A percentile compares a stretch with the other conserved stretches of the same genome.
phyloP scores from a whole-genome alignment of 2,888 invertebrate genomes.

The Axea sp. region DNA sequence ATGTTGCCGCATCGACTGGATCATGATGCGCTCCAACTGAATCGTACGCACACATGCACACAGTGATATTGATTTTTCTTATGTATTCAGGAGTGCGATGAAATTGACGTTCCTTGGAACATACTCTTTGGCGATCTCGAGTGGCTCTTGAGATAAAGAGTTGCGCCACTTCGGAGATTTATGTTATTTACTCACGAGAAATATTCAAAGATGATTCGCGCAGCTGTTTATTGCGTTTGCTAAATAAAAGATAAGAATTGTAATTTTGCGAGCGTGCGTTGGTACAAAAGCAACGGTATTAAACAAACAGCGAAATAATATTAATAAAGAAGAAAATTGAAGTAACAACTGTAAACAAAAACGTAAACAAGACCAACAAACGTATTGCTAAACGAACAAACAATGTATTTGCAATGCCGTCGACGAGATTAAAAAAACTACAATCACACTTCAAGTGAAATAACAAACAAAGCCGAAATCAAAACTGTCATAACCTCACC shows the following conservation, averaged over 20 bases:
- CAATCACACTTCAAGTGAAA: no score
- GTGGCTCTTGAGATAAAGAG: slow-evolving; percentile 51
- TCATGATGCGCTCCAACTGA: neutral
- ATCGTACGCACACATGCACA: slow-evolving; percentile 12
- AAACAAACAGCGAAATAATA: no score
- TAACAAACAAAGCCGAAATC: no score
- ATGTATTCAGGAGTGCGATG: slow-evolving; percentile 48
- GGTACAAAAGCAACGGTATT: no score
- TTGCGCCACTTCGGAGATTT: slow-evolving; percentile 44
- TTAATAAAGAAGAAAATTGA: neutral
- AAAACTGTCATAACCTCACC: no score
- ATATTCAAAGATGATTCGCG: slow-evolving; percentile 39
- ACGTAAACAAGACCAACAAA: no score
- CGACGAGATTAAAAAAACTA: no score
- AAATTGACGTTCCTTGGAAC: slow-evolving; percentile 54
- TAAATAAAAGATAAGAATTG: slow-evolving; percentile 3
- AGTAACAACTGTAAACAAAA: neutral
- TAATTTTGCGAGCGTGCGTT: no score
- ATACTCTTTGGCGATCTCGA: slow-evolving; percentile 38
- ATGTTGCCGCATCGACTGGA: slow-evolving; percentile 9
- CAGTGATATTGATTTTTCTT: slow-evolving; percentile 53
- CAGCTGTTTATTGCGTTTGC: slow-evolving; percentile 17
- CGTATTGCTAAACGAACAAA: no score
- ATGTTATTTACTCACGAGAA: slow-evolving; percentile 39
- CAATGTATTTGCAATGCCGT: no score